These are phyloP conservation scores for Harpagoxenus sublaevis DNA, from an alignment of 2,888 invertebrate species.

Conservation along the genomic window DNA sequence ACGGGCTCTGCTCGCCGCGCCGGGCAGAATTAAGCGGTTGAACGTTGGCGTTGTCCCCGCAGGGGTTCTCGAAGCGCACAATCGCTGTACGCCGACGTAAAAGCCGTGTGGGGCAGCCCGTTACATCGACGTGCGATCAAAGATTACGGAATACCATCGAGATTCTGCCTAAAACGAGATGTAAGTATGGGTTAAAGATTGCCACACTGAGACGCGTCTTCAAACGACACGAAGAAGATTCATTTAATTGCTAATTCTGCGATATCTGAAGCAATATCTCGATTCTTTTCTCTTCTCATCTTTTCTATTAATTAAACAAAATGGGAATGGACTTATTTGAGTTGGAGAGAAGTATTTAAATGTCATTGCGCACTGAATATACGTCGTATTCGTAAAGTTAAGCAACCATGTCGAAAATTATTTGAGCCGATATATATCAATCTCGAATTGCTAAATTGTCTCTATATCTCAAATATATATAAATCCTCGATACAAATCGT, in stretches of 20 bases:
- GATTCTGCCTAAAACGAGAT: background rate
- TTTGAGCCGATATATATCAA: background rate
- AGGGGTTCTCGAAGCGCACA: constrained; percentile 7
- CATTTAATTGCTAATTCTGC: background rate
- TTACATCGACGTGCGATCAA: background rate
- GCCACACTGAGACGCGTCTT: background rate
- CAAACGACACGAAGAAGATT: background rate
- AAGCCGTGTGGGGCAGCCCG: constrained; percentile 33
- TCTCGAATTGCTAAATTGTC: background rate
- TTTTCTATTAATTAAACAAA: background rate
- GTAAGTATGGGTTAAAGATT: background rate
- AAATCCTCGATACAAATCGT: constrained; percentile 10
- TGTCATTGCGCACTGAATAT: background rate
- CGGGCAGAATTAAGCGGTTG: constrained; percentile 68
- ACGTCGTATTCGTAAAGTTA: background rate
- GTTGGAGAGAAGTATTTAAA: background rate
- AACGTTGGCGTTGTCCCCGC: constrained; percentile 43
- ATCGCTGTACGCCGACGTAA: constrained; percentile 20
- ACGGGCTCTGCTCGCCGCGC: constrained; percentile 64
- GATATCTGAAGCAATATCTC: background rate
- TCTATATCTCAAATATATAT: background rate
- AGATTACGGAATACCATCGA: constrained; percentile 10
- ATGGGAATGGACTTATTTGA: background rate
- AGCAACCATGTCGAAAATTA: background rate
- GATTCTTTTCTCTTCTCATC: background rate